phyloP scores from a whole-genome alignment of 2,888 invertebrate genomes.

The Scotopteryx bipunctaria region DNA sequence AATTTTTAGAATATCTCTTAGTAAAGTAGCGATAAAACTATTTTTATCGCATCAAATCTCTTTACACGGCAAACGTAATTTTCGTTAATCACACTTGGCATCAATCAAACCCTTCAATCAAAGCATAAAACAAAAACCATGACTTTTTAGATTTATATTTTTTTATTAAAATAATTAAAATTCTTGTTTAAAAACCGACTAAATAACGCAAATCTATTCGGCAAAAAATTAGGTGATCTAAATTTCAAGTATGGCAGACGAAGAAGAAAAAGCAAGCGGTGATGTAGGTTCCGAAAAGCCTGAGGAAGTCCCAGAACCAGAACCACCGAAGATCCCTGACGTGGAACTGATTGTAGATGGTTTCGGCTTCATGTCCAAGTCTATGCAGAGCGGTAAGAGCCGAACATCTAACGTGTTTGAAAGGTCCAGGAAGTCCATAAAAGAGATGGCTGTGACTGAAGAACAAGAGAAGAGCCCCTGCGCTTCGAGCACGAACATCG shows the following conservation, averaged over 20 bases:
- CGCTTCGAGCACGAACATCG: constrained; percentile 69
- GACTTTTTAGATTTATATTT: constrained; percentile 10
- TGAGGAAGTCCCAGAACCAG: constrained; percentile 38
- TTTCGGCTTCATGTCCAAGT: constrained; percentile 70
- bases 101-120: neutral
- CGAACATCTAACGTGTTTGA: constrained; percentile 39
- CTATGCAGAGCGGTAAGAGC: neutral
- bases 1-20: too few relatives aligned
- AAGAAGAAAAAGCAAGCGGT: constrained; percentile 52
- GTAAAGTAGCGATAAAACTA: too few relatives aligned
- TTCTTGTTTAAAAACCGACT: constrained; percentile 9
- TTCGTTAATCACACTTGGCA: too few relatives aligned
- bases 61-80: neutral
- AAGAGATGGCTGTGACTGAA: constrained; percentile 42
- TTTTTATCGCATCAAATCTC: neutral
- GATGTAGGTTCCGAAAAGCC: constrained; percentile 41
- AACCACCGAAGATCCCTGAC: constrained; percentile 59
- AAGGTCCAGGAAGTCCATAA: constrained; percentile 40
- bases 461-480: constrained; percentile 55
- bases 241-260: constrained; percentile 60
- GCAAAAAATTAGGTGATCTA: too few relatives aligned
- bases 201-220: too few relatives aligned
- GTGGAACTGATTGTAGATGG: constrained; percentile 74
- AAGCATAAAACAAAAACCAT: constrained; percentile 16
- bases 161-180: constrained; percentile 8